A percentile compares a stretch with the other conserved stretches of the same genome.
These are phyloP conservation scores for Apotomis capreana DNA, from an alignment of 2,888 invertebrate species.

Conservation along the genomic window DNA sequence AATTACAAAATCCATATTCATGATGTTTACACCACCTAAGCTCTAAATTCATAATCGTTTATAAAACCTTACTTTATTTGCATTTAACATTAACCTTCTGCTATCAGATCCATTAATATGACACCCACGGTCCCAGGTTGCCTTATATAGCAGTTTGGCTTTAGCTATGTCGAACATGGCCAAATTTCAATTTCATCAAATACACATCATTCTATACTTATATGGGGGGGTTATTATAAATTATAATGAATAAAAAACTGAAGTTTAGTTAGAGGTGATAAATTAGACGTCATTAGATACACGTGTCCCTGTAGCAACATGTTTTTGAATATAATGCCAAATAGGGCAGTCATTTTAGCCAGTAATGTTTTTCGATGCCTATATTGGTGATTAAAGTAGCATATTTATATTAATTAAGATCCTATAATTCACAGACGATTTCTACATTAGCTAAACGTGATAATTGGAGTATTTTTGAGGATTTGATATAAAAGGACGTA, in stretches of 20 bases:
- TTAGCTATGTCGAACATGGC: constrained; percentile 53
- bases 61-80: constrained; percentile 37
- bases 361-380: background rate
- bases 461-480: background rate
- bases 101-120: constrained; percentile 38
- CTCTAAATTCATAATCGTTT: constrained; percentile 32
- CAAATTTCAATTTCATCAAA: constrained; percentile 52
- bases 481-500: no score
- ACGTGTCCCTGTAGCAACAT: constrained; percentile 10
- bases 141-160: constrained; percentile 57
- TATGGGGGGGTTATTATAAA: constrained; percentile 36
- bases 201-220: constrained; percentile 39
- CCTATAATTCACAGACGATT: background rate
- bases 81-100: constrained; percentile 39
- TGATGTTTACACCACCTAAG: constrained; percentile 30
- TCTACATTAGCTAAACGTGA: background rate
- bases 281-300: constrained; percentile 18
- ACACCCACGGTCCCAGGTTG: constrained; percentile 54
- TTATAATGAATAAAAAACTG: constrained; percentile 34
- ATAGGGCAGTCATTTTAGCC: constrained; percentile 1
- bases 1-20: constrained; percentile 29
- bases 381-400: background rate
- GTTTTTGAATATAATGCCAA: constrained; percentile 7
- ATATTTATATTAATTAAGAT: background rate
- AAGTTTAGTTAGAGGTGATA: constrained; percentile 20